Evolutionary conservation across 2,797 vertebrate genomes (phyloP).

Genomic region (Jordanella pulchra): DNA sequence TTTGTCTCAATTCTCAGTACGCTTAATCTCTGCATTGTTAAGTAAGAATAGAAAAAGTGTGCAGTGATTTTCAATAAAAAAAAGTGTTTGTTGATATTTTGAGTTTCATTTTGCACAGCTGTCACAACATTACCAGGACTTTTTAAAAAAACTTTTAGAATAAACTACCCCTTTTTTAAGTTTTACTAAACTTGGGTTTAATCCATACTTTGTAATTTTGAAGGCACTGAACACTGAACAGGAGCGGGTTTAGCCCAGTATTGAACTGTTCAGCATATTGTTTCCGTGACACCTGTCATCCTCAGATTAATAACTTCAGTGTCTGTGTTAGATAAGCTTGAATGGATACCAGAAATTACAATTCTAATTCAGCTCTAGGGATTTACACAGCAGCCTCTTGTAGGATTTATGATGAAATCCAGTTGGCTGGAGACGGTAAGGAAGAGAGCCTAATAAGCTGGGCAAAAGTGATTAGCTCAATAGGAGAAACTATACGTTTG

Average conservation of each 20-base stretch:
- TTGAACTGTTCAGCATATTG: conserved; percentile 71
- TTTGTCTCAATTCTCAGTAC: background rate
- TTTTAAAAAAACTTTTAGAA: background rate
- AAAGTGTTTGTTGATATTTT: background rate
- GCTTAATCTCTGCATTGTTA: background rate
- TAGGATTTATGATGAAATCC: conserved; percentile 72
- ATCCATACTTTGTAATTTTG: conserved; percentile 67
- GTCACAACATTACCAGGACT: background rate
- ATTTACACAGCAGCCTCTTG: conserved; percentile 66
- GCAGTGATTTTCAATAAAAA: background rate
- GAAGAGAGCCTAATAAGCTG: conserved; percentile 71
- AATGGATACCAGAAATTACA: conserved; percentile 75
- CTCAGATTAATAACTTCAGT: conserved; percentile 76
- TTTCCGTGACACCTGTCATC: conserved; percentile 75
- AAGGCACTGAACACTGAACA: conserved; percentile 60
- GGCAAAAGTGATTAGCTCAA: conserved; percentile 80
- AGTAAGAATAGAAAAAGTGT: background rate
- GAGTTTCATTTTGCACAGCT: background rate
- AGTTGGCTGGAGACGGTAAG: conserved; percentile 37
- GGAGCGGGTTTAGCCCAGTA: conserved; percentile 60
- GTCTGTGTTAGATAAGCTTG: conserved; percentile 70
- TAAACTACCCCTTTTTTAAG: conserved; percentile 22
- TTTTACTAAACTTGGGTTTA: conserved; percentile 44
- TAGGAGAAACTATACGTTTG: conserved; percentile 78
- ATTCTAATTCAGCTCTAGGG: conserved; percentile 76